Percentiles rank a stretch among this genome's conserved stretches.
Conservation (phyloP, 2,797 vertebrate species). For the Gadopsis marmoratus region DNA sequence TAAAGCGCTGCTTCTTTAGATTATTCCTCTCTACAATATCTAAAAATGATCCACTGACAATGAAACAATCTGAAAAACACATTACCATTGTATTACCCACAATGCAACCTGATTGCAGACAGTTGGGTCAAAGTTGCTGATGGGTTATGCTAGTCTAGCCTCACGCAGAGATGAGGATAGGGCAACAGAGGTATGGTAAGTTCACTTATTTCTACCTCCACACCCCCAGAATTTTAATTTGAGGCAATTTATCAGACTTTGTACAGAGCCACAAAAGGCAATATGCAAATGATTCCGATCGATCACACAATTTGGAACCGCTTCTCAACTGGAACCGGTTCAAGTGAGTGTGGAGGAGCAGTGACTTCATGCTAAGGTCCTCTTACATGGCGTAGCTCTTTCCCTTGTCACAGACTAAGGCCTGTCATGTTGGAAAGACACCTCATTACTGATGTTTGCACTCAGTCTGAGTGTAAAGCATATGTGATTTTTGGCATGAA, state of each 20-base stretch:
- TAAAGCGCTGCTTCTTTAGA: background rate
- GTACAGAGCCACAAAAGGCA: background rate
- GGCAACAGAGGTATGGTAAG: too few species aligned
- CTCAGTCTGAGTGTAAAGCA: conserved; percentile 33
- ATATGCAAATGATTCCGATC: background rate
- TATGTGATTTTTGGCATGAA: conserved; percentile 43
- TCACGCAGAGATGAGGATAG: too few species aligned
- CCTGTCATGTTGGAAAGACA: conserved; percentile 21
- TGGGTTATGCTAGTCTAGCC: background rate
- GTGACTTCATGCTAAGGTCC: background rate
- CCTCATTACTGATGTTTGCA: conserved; percentile 55
- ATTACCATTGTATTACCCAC: background rate
- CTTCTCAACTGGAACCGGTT: background rate
- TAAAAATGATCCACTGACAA: background rate
- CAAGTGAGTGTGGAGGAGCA: background rate
- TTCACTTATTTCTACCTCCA: too few species aligned
- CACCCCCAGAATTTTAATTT: background rate
- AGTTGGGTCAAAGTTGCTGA: too few species aligned
- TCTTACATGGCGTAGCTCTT: background rate
- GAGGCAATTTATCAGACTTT: conserved; percentile 1
- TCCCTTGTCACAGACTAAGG: conserved; percentile 3
- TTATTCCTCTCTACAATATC: background rate
- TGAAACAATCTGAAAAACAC: too few species aligned
- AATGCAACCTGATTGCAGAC: background rate
- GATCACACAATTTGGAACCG: too few species aligned